Conservation (phyloP, 2,113 vertebrate genomes). For the Atractosteus spatula region DNA sequence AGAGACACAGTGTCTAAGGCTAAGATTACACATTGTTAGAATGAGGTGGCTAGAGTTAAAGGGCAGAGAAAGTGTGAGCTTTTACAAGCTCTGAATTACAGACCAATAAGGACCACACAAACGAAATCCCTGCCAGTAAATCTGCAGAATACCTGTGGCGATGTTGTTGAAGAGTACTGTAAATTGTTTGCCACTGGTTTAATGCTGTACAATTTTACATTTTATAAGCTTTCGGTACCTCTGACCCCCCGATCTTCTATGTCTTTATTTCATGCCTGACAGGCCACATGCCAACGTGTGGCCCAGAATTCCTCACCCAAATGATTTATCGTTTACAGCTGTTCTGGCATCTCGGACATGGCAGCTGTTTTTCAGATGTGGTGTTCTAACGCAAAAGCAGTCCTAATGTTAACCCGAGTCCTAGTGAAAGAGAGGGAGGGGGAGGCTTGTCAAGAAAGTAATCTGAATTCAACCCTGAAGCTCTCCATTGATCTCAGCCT, state of each 20-base stretch:
- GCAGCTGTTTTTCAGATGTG: conserved; percentile 86
- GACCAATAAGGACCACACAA: conserved; percentile 46
- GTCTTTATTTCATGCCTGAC: conserved; percentile 95
- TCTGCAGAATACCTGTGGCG: conserved; percentile 47
- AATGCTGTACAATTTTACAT: conserved; percentile 10
- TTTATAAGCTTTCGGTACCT: conserved; percentile 56
- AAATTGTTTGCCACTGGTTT: background rate
- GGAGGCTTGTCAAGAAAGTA: conserved; percentile 71
- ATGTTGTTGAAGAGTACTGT: conserved; percentile 15
- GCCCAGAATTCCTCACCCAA: conserved; percentile 72
- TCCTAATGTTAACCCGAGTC: conserved; percentile 9
- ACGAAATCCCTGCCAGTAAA: conserved; percentile 30
- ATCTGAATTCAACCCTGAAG: conserved; percentile 83
- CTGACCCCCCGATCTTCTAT: conserved; percentile 83
- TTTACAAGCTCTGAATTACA: conserved; percentile 42
- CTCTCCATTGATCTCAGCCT: conserved; percentile 82
- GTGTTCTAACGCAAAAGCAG: conserved; percentile 60
- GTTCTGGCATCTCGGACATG: conserved; percentile 68
- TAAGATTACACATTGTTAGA: conserved; percentile 47
- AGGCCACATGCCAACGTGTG: conserved; percentile 80
- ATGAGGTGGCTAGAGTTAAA: background rate
- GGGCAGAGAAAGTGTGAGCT: conserved; percentile 8
- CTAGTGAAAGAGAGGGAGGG: conserved; percentile 10
- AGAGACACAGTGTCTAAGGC: conserved; percentile 39
- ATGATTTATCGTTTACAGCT: conserved; percentile 94